phyloP scores from a whole-genome alignment of 2,113 vertebrate genomes.

The Leptocoma aspasia region DNA sequence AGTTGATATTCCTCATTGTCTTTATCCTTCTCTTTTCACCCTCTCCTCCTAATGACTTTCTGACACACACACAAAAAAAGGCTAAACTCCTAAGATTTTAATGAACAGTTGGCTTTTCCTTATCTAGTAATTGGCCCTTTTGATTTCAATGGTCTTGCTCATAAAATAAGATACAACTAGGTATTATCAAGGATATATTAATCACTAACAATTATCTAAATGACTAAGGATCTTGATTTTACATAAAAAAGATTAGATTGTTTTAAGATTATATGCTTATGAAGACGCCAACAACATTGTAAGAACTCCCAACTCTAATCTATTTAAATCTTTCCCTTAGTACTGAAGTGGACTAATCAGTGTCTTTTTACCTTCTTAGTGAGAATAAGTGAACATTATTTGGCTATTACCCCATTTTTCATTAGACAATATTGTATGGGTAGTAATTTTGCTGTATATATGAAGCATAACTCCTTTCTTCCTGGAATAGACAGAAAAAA shows the following conservation, averaged over 20 bases:
- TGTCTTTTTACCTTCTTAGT: neutral
- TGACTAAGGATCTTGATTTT: slow-evolving; percentile 21
- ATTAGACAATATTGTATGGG: neutral
- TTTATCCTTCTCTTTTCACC: neutral
- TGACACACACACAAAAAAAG: neutral
- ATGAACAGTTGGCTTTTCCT: neutral
- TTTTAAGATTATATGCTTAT: neutral
- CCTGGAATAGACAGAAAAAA: neutral
- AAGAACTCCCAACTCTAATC: neutral
- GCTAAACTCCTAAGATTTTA: neutral
- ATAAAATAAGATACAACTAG: neutral
- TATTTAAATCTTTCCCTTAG: neutral
- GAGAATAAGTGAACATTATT: neutral
- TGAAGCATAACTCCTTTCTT: neutral
- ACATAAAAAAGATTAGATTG: neutral
- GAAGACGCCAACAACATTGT: neutral
- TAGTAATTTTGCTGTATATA: neutral
- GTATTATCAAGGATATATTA: slow-evolving; percentile 23
- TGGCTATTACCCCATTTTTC: neutral
- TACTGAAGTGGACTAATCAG: neutral
- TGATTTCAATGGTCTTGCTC: slow-evolving; percentile 3
- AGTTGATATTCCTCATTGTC: neutral
- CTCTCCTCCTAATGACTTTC: neutral
- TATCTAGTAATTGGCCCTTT: slow-evolving; percentile 28
- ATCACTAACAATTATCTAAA: slow-evolving; percentile 36